Evolutionary conservation across 2,113 vertebrate genomes (phyloP), one percentile per base, ranked within the genome.

Genomic region (Antennarius striatus): DNA sequence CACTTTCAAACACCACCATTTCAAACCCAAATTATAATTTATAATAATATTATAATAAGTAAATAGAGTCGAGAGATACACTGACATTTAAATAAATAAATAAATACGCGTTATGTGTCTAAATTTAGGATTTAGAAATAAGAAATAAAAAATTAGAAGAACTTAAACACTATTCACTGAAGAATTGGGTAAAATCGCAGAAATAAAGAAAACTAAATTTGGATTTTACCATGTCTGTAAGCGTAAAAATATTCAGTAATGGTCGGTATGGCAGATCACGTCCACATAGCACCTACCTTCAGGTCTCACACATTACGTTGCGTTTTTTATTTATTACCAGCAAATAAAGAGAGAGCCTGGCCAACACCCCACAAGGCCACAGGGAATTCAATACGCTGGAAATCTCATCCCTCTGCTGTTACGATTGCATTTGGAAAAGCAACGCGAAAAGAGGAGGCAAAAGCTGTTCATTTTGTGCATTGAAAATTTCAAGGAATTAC

Each of bases 341-440:
- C 61, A 77, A 77, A 86, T 89, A 86, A 87, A 84, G 55, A 10
- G n/a, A 56, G 75, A 80, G 67, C 75, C 73, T 71, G 79, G 86
- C 82, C 86, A 82, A 90, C 89, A 88, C 80, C 86, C 66, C 80
- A 80, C 78, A 87, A 83, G 83, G 81, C 87, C 85, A 88, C 71
- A 78, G 51, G 71, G 65, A 67, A 75, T 70, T 55, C 54, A 68
- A 66, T 47, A 48, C 59, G n/a, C 66, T 57, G 50, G 32, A 65
- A 78, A 79, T 30, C 47, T 79, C 55, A 28, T 6, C 40, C 52
- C 55, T 59, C 72, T 71, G 63, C 28, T 63, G 11, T n/a, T 43
- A 22, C 52, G 22, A 10, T 15, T 73, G 42, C 51, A 55, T 70
- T 67, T 32, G 63, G 39, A 55, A 28, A 10, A 48, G 32, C 32